Percentiles rank a stretch among this genome's conserved stretches.
phyloP scores from a whole-genome alignment of 2,113 vertebrate genomes.

The Anser cygnoides region DNA sequence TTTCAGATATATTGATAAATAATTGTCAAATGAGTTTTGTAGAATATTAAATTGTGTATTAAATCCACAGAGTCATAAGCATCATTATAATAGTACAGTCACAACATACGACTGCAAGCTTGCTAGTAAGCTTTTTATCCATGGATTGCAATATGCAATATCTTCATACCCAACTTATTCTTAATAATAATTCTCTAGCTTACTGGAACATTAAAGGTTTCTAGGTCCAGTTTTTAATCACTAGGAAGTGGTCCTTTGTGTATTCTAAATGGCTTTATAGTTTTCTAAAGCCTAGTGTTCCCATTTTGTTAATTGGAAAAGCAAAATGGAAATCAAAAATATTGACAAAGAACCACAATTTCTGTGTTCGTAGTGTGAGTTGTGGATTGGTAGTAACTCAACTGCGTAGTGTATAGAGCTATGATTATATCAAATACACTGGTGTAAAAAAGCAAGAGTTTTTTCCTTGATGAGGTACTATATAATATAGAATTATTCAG shows the following conservation, averaged over 20 bases:
- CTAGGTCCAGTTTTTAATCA: constrained; percentile 8
- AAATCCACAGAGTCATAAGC: not conserved
- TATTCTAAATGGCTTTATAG: not conserved
- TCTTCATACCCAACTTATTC: not conserved
- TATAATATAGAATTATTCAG: not conserved
- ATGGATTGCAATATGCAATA: not conserved
- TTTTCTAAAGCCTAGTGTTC: not conserved
- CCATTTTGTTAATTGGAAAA: not conserved
- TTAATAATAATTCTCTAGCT: not conserved
- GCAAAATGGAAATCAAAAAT: not conserved
- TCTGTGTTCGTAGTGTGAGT: not conserved
- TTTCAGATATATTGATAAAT: constrained; percentile 7
- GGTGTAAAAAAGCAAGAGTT: not conserved
- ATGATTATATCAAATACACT: not conserved
- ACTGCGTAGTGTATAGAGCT: not conserved
- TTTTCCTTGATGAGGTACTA: not conserved
- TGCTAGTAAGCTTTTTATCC: not conserved
- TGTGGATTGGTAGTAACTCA: not conserved
- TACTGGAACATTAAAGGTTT: not conserved
- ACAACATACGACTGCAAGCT: not conserved
- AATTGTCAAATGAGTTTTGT: not conserved
- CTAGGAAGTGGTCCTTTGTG: not conserved
- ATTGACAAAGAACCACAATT: not conserved
- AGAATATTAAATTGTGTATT: not conserved
- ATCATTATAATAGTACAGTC: not conserved